Base-by-base conservation (phyloP, 2,113 vertebrate species). In the Chloroceryle aenea region DNA sequence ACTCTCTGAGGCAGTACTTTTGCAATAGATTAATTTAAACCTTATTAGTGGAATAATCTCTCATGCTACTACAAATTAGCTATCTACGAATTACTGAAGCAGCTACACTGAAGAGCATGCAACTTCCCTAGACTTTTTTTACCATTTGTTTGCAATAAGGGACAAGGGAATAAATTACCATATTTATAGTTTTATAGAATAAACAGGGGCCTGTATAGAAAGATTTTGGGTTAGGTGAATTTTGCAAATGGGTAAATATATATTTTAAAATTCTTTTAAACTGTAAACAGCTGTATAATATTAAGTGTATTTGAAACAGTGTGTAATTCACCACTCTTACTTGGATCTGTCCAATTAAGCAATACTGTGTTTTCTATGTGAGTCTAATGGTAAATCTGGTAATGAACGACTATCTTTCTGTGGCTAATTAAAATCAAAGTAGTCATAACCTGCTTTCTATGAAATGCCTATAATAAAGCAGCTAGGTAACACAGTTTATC, bases 21-120 rank as follows among this genome's bases (percentile, higher is more conserved):
- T 93, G 80, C 92, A 93, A 87, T 91, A 94, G 80, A 95, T 93
- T 95, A 80, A 92, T 84, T 96, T 96, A 89, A 95, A 87, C 63
- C 91, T 91, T 93, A 32, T 91, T 96, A 91, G 87, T 86, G 85
- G 64, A 75, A 87, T 95, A 67, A 90, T 84, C 61, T 93, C 81
- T 93, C 42, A 50, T 84, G 69, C 69, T 91, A 61, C 78, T 88
- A 75, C 64, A 85, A 95, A 94, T 94, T 52, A 66, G 80, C 62
- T 96, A 29, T 94, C 75, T 79, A 89, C 89, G 93, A 94, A 89
- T 95, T 87, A 89, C 74, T 93, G 77, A 75, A 92, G 77, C 55
- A 64, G 66, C 52, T 87, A 30, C 16, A 15, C 43, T 71, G 80
- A 82, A 96, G 86, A 88, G 25, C 79, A 47, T 64, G 56, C 50